Conservation (phyloP, 2,797 vertebrate species). For the Psittacula echo region DNA sequence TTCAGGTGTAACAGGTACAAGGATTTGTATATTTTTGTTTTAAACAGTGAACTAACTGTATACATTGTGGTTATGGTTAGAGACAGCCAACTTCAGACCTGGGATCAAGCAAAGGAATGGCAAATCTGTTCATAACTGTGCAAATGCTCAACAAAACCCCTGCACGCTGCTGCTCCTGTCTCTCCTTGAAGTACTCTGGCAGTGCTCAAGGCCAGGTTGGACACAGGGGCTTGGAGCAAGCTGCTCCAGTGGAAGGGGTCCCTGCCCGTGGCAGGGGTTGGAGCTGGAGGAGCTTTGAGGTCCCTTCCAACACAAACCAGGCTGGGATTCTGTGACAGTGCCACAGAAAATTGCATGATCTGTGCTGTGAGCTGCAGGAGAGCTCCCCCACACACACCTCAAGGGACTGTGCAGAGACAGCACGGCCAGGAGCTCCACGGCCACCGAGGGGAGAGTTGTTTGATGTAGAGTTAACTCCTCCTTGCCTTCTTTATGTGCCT, state of each 20-base stretch:
- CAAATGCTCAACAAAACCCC: neutral
- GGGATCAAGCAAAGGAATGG: neutral
- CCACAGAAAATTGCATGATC: fast-evolving
- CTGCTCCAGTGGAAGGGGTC: neutral
- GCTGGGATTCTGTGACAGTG: neutral
- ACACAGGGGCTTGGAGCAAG: neutral
- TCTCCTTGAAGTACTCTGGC: fast-evolving
- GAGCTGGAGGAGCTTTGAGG: neutral
- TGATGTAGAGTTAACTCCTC: neutral
- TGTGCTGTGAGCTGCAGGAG: fast-evolving
- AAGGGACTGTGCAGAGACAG: neutral
- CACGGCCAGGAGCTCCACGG: neutral
- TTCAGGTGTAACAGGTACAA: neutral
- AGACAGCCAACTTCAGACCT: neutral
- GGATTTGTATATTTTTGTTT: neutral
- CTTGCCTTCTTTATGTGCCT: neutral
- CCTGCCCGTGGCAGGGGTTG: too few species aligned
- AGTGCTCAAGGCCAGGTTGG: neutral
- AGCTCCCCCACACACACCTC: fast-evolving
- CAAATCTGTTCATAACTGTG: neutral
- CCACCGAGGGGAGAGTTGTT: fast-evolving
- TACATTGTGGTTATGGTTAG: neutral
- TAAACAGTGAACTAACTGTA: neutral
- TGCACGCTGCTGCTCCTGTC: fast-evolving
- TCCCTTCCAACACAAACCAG: neutral